phyloP scores from a whole-genome alignment of 2,888 invertebrate genomes.

The Dascillus cervinus region DNA sequence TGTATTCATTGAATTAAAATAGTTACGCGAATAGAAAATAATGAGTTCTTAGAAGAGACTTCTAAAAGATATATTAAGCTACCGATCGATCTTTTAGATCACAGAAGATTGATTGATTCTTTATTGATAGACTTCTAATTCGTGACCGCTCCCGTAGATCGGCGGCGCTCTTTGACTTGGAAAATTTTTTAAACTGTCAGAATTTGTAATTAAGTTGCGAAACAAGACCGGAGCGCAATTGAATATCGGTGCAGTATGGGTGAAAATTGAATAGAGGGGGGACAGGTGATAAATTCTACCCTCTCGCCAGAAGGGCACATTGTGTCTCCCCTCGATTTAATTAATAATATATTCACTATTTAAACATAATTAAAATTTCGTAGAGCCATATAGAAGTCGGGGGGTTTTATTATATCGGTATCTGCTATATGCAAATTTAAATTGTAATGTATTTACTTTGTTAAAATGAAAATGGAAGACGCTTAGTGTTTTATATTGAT shows the following conservation, averaged over 20 bases:
- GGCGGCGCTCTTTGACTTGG: conserved; percentile 6
- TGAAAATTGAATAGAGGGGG: conserved; percentile 14
- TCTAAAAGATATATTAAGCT: too few species aligned
- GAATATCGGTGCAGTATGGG: conserved; percentile 20
- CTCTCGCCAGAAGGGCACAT: conserved; percentile 27
- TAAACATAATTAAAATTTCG: conserved; percentile 26
- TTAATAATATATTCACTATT: conserved; percentile 27
- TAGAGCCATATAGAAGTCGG: conserved; percentile 11
- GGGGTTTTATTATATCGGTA: conserved; percentile 18
- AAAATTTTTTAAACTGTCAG: conserved; percentile 1
- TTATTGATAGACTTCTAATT: conserved; percentile 3
- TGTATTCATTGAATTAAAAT: too few species aligned
- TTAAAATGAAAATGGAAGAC: conserved; percentile 16
- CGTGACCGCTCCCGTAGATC: conserved; percentile 5
- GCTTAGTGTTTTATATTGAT: conserved; percentile 27
- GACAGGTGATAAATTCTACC: conserved; percentile 30
- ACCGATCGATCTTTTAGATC: too few species aligned
- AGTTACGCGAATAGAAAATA: too few species aligned
- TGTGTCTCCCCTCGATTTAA: conserved; percentile 19
- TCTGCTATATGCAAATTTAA: conserved; percentile 18
- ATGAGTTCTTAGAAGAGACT: too few species aligned
- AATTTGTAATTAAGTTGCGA: conserved; percentile 14
- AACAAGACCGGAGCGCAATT: conserved; percentile 9
- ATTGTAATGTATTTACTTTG: conserved; percentile 19
- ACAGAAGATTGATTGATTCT: conserved; percentile 6